Percentiles rank a stretch among this genome's conserved stretches.
Conservation (phyloP, 2,888 invertebrate genomes). For the Galerucella nymphaeae region DNA sequence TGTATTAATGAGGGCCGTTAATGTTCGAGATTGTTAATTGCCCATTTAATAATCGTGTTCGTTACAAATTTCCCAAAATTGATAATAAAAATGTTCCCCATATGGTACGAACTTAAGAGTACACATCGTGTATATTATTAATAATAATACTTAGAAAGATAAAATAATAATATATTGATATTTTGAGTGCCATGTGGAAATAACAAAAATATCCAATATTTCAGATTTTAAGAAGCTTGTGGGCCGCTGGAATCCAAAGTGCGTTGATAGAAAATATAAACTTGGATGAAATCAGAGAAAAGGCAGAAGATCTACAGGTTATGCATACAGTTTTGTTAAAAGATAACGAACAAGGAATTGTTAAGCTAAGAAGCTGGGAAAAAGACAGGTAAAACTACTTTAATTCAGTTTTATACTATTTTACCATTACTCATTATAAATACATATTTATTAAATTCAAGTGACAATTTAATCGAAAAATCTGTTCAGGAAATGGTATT, state of each 20-base stretch:
- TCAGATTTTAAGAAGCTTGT: conserved; percentile 72
- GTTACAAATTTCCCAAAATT: too few relatives aligned
- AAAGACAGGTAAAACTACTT: conserved; percentile 65
- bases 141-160: too few relatives aligned
- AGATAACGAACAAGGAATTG: conserved; percentile 69
- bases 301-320: conserved; percentile 71
- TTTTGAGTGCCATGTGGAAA: too few relatives aligned
- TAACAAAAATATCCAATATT: conserved; percentile 33
- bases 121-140: too few relatives aligned
- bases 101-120: too few relatives aligned
- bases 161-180: too few relatives aligned
- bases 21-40: too few relatives aligned
- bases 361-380: conserved; percentile 72
- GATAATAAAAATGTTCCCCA: too few relatives aligned
- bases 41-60: too few relatives aligned
- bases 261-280: conserved; percentile 71
- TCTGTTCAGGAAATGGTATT: too few relatives aligned
- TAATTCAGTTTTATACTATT: background rate
- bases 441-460: background rate
- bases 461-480: too few relatives aligned
- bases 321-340: conserved; percentile 74
- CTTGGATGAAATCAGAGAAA: conserved; percentile 75
- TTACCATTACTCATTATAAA: background rate
- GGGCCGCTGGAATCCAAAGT: conserved; percentile 77
- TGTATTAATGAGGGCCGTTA: too few relatives aligned